phyloP scores from a whole-genome alignment of 2,888 invertebrate species.

The Hirtodrosophila cameraria region DNA sequence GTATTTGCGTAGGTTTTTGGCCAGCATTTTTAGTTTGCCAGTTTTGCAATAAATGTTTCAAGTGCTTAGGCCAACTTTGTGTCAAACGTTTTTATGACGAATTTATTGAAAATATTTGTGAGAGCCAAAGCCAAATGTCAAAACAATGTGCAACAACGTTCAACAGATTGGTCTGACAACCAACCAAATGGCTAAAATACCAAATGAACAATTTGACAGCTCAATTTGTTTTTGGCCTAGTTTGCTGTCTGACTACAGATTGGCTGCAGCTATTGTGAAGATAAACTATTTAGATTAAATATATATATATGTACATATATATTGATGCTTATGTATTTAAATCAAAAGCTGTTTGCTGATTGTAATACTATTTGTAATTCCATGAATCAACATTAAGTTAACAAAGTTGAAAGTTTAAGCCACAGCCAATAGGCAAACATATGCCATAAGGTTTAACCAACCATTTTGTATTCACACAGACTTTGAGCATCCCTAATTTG shows the following conservation, averaged over 20 bases:
- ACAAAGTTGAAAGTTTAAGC: conserved; percentile 1
- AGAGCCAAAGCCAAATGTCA: conserved; percentile 30
- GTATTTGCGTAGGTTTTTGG: conserved; percentile 41
- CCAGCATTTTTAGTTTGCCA: conserved; percentile 19
- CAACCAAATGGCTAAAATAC: conserved; percentile 26
- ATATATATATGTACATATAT: conserved; percentile 21
- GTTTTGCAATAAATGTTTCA: conserved; percentile 51
- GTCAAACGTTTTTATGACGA: conserved; percentile 47
- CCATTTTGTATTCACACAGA: conserved; percentile 16
- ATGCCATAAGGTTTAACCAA: neutral
- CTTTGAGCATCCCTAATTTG: conserved; percentile 21
- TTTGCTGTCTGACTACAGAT: neutral
- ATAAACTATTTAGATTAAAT: conserved; percentile 9
- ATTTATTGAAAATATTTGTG: conserved; percentile 61
- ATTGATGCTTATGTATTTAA: neutral
- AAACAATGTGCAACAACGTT: conserved; percentile 30
- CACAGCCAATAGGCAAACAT: conserved; percentile 1
- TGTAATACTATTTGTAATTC: conserved; percentile 8
- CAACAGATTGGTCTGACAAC: conserved; percentile 56
- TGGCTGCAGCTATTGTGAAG: neutral
- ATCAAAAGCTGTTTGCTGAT: neutral
- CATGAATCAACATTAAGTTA: conserved; percentile 4
- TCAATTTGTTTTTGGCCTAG: conserved; percentile 38
- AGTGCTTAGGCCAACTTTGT: conserved; percentile 58
- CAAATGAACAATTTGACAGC: conserved; percentile 20